Percentiles rank a stretch among this genome's conserved stretches.
Conservation (phyloP, 2,797 vertebrate genomes). For the Anableps anableps region DNA sequence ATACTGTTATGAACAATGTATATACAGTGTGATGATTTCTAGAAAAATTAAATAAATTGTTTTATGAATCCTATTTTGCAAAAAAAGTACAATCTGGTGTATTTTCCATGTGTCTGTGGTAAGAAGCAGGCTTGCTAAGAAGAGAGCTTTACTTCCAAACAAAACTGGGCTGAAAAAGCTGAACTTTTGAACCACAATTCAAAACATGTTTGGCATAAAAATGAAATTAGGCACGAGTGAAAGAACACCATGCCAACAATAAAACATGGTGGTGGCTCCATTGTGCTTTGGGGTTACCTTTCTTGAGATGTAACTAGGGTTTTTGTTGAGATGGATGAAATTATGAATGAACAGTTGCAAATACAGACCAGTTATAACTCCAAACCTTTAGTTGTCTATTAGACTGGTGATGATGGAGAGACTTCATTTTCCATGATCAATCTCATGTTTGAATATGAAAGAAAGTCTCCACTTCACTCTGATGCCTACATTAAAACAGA, state of each 20-base stretch:
- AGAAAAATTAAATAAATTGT: no score
- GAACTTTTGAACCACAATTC: neutral
- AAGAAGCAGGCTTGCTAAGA: no score
- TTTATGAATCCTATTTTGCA: no score
- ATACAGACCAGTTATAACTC: neutral
- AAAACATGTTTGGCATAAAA: neutral
- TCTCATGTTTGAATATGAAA: no score
- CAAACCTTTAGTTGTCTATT: neutral
- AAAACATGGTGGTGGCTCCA: neutral
- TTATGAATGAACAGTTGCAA: neutral
- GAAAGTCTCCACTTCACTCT: no score
- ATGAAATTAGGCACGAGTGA: neutral
- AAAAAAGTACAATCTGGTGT: no score
- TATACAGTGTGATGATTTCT: no score
- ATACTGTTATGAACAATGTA: no score
- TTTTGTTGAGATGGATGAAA: neutral
- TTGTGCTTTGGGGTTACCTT: neutral
- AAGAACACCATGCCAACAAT: neutral
- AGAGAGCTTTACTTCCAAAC: no score
- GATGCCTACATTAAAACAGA: no score
- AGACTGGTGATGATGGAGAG: neutral
- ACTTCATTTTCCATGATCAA: no score
- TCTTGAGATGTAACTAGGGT: neutral
- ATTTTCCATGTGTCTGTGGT: no score
- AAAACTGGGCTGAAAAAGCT: neutral